Evolutionary conservation across 2,797 vertebrate genomes (phyloP).

Genomic region (Manis crassicaudata): DNA sequence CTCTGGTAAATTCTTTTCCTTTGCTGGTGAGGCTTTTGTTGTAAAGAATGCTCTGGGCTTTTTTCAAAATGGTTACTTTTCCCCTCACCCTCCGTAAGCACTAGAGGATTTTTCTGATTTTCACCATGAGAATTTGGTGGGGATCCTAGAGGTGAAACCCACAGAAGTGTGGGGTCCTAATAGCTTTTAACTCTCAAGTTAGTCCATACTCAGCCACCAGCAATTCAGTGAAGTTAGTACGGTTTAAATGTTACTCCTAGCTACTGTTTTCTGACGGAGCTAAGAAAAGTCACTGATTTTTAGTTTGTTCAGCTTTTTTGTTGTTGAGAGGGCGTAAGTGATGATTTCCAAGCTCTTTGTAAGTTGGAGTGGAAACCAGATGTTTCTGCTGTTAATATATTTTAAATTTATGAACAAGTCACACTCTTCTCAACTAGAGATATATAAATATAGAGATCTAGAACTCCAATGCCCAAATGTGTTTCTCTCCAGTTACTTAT

Average conservation of each 20-base stretch:
- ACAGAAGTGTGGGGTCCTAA: background rate
- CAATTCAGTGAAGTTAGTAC: background rate
- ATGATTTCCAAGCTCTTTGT: slow-evolving; percentile 23
- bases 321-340: slow-evolving; percentile 12
- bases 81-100: background rate
- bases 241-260: background rate
- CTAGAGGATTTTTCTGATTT: background rate
- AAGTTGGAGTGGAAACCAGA: slow-evolving; percentile 42
- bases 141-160: background rate
- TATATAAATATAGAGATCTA: slow-evolving; percentile 30
- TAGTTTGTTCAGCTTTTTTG: slow-evolving; percentile 23
- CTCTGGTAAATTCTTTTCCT: background rate
- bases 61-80: background rate
- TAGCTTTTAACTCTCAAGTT: slow-evolving; percentile 16
- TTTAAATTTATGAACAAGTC: slow-evolving; percentile 42
- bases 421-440: slow-evolving; percentile 10
- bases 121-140: background rate
- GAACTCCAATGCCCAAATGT: background rate
- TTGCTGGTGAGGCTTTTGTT: background rate
- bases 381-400: slow-evolving; percentile 46
- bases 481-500: background rate
- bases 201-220: background rate
- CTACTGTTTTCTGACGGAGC: background rate
- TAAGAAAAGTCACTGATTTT: slow-evolving; percentile 34
- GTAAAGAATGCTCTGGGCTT: background rate